phyloP scores from a whole-genome alignment of 2,113 vertebrate species.

The Bos indicus region DNA sequence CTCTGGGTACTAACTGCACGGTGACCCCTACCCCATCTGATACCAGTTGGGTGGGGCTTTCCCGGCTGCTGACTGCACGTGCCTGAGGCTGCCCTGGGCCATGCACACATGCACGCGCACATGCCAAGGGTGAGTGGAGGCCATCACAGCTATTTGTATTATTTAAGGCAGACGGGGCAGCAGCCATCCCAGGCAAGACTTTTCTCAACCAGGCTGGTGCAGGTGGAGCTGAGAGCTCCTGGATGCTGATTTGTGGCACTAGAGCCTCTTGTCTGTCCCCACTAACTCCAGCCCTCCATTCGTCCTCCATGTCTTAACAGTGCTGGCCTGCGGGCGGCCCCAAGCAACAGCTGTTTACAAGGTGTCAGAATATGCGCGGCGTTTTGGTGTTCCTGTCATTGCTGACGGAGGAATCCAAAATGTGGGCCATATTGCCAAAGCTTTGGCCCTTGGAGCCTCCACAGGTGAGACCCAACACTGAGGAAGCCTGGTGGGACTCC shows the following conservation, averaged over 20 bases:
- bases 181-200: background rate
- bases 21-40: background rate
- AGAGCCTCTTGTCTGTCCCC: fast-evolving
- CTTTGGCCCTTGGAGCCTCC: conserved; percentile 94
- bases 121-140: background rate
- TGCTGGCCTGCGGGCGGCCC: conserved; percentile 95
- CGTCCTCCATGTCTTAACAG: conserved; percentile 75
- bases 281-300: background rate
- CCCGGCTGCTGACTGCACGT: conserved; percentile 61
- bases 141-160: background rate
- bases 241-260: background rate
- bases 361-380: conserved; percentile 94
- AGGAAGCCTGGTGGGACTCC: background rate
- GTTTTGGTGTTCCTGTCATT: conserved; percentile 94
- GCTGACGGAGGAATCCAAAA: conserved; percentile 97
- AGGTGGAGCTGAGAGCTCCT: conserved; percentile 48
- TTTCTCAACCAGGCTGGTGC: background rate
- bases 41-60: conserved; percentile 43
- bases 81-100: conserved; percentile 61
- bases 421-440: conserved; percentile 95
- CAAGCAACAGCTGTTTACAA: conserved; percentile 98
- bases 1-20: conserved; percentile 68
- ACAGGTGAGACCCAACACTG: conserved; percentile 84
- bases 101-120: conserved; percentile 31
- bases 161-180: background rate